Conservation (phyloP, 92 coral and sea anemone genomes). For the Bergia puertoricense region DNA sequence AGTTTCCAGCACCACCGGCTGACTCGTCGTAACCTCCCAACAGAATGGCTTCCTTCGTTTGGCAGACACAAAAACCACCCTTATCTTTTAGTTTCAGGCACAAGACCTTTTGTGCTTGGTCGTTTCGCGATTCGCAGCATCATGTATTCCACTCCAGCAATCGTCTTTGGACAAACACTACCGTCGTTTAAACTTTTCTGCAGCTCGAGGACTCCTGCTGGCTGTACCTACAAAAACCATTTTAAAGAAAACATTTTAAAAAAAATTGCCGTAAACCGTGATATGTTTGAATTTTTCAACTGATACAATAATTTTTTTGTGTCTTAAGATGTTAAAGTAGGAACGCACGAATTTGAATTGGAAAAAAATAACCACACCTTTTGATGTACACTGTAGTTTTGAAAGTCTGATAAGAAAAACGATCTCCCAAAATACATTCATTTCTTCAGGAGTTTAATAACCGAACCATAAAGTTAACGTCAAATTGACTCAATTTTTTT, state of each 20-base stretch:
- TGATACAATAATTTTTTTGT: background rate
- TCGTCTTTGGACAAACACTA: constrained; percentile 60
- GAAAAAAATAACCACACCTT: background rate
- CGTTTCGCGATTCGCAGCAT: constrained; percentile 71
- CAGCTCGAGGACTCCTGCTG: constrained; percentile 65
- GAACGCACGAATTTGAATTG: background rate
- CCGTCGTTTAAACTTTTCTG: constrained; percentile 84
- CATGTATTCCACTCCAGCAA: constrained; percentile 74
- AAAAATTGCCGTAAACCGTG: background rate
- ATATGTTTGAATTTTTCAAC: no score
- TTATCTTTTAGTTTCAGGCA: constrained; percentile 77
- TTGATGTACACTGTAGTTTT: background rate
- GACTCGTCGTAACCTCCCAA: constrained; percentile 79
- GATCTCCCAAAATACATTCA: no score
- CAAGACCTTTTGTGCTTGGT: constrained; percentile 58
- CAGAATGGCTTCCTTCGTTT: constrained; percentile 71
- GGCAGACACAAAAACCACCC: constrained; percentile 74
- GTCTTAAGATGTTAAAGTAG: background rate
- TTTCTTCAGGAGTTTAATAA: no score
- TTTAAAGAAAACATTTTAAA: background rate
- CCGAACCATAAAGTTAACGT: no score
- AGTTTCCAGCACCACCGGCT: constrained; percentile 86
- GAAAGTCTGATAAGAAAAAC: background rate
- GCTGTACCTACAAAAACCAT: constrained; percentile 49
- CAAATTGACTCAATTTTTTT: background rate